Evolutionary conservation across 2,113 vertebrate species (phyloP).

Genomic region (Prinia subflava): DNA sequence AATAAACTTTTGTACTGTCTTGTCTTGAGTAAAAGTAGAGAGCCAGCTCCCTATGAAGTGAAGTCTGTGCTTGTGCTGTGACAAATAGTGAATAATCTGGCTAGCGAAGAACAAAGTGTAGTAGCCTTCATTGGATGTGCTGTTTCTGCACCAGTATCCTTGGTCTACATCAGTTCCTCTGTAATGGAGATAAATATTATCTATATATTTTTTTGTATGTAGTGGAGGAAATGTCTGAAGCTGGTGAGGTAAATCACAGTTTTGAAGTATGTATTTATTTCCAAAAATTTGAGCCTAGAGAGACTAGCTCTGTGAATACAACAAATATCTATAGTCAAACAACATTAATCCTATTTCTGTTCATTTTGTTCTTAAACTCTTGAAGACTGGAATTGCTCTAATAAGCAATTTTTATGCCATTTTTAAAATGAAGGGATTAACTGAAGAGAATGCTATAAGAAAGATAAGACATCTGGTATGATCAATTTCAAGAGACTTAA

Average conservation of each 20-base stretch:
- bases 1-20: neutral
- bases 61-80: neutral
- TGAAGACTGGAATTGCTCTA: neutral
- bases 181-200: neutral
- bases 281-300: neutral
- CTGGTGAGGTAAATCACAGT: neutral
- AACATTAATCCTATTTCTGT: neutral
- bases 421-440: neutral
- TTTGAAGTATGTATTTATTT: neutral
- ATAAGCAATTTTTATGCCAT: neutral
- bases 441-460: neutral
- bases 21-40: neutral
- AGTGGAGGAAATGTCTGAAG: neutral
- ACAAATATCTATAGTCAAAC: neutral
- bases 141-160: neutral
- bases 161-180: neutral
- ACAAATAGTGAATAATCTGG: neutral
- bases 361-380: neutral
- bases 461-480: neutral
- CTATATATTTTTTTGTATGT: neutral
- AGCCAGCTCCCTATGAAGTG: rapidly evolving
- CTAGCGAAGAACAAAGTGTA: neutral
- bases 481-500: neutral
- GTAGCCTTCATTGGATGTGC: neutral
- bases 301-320: neutral